Percentiles rank a stretch among this genome's conserved stretches.
These are phyloP conservation scores for Drosophila ogumai DNA, from an alignment of 1,140 invertebrate genomes.

Conservation along the genomic window DNA sequence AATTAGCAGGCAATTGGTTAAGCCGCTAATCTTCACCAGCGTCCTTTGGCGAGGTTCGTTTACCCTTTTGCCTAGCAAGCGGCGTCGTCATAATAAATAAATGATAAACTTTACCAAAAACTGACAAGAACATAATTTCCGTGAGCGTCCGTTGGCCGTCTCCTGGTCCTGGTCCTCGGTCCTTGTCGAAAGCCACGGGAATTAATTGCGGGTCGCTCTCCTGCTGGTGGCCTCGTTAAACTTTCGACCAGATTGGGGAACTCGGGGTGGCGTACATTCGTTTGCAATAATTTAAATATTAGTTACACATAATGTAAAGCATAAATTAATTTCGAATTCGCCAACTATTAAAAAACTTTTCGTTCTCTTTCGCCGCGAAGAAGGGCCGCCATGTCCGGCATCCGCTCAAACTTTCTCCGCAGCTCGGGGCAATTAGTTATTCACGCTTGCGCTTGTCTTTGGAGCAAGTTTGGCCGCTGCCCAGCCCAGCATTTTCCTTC, in stretches of 20 bases:
- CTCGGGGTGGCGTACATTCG: constrained; percentile 35
- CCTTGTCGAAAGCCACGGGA: constrained; percentile 55
- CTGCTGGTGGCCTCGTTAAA: constrained; percentile 54
- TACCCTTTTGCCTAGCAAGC: constrained; percentile 32
- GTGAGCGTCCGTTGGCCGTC: constrained; percentile 10
- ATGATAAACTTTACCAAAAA: constrained; percentile 65
- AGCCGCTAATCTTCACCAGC: constrained; percentile 49
- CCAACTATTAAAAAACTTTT: constrained; percentile 78
- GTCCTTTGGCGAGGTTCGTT: constrained; percentile 10
- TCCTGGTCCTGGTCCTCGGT: background rate
- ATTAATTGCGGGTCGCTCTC: constrained; percentile 68
- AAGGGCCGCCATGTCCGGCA: constrained; percentile 39
- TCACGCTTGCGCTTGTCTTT: constrained; percentile 77
- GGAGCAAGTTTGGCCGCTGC: constrained; percentile 45
- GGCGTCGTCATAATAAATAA: constrained; percentile 64
- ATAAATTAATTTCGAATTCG: constrained; percentile 83
- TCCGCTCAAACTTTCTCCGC: constrained; percentile 63
- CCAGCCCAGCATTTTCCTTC: constrained; percentile 7
- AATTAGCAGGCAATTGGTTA: constrained; percentile 67
- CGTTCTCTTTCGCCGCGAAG: constrained; percentile 10
- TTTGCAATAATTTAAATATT: constrained; percentile 79
- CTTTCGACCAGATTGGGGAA: constrained; percentile 39
- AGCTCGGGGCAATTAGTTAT: constrained; percentile 79
- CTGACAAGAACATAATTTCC: constrained; percentile 71
- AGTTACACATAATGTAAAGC: constrained; percentile 83